A percentile compares a stretch with the other conserved stretches of the same genome.
Conservation (phyloP, 1,140 invertebrate genomes). For the Brachionus plicatilis region DNA sequence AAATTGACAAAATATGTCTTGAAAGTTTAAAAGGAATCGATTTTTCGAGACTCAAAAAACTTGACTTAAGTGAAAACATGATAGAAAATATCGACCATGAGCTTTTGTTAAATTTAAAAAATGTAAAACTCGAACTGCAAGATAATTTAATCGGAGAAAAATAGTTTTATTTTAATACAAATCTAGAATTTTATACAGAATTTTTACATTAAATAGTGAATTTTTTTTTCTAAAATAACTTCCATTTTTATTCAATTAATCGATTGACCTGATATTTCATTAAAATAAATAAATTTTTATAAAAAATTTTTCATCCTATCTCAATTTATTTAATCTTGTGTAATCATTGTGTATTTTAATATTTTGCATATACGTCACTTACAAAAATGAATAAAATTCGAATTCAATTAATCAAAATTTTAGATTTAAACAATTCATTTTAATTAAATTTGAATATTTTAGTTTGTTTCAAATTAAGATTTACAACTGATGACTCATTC, state of each 20-base stretch:
- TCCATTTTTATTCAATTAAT: background rate
- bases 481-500: too few species aligned
- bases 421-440: too few species aligned
- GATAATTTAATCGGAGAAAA: background rate
- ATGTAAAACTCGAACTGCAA: background rate
- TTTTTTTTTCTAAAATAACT: background rate
- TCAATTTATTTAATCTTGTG: too few species aligned
- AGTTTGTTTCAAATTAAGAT: too few species aligned
- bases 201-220: background rate
- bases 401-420: too few species aligned
- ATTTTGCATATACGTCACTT: too few species aligned
- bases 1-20: background rate
- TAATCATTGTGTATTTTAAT: too few species aligned
- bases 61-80: constrained; percentile 1
- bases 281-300: background rate
- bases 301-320: too few species aligned
- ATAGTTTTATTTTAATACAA: background rate
- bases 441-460: too few species aligned
- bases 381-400: too few species aligned
- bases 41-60: background rate
- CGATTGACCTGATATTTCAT: background rate
- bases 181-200: background rate
- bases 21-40: background rate
- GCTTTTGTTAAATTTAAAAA: background rate
- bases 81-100: background rate